Evolutionary conservation across 2,888 invertebrate genomes (phyloP).

Genomic region (Ophonus ardosiacus): DNA sequence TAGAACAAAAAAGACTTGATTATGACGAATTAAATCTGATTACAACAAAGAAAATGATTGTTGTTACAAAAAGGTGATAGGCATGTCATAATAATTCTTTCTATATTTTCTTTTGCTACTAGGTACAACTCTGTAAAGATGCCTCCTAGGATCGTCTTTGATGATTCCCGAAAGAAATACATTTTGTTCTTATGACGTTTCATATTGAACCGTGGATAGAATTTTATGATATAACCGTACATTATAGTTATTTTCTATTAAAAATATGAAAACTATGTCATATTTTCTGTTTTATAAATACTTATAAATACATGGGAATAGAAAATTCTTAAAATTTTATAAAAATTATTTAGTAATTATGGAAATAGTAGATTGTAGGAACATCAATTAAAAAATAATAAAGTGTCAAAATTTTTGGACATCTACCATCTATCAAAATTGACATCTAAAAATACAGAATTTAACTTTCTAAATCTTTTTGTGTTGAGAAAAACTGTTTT

Average conservation of each 20-base stretch:
- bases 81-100: no score
- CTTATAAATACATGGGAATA: not conserved
- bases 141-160: not conserved
- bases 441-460: no score
- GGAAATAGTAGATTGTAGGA: not conserved
- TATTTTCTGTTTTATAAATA: not conserved
- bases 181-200: not conserved
- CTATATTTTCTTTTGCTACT: no score
- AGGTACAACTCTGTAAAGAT: not conserved
- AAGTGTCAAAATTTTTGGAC: no score
- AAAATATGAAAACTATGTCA: slow-evolving; percentile 1
- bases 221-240: slow-evolving; percentile 16
- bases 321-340: not conserved
- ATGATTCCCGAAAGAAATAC: slow-evolving; percentile 1
- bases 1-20: no score
- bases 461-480: no score
- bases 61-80: no score
- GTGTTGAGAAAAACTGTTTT: no score
- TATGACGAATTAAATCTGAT: no score
- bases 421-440: no score
- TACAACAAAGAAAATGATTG: no score
- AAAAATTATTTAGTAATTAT: not conserved
- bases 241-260: slow-evolving; percentile 21
- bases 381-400: no score
- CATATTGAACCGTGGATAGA: not conserved